Conservation (phyloP, 2,888 invertebrate species). For the Eilema griseolum region DNA sequence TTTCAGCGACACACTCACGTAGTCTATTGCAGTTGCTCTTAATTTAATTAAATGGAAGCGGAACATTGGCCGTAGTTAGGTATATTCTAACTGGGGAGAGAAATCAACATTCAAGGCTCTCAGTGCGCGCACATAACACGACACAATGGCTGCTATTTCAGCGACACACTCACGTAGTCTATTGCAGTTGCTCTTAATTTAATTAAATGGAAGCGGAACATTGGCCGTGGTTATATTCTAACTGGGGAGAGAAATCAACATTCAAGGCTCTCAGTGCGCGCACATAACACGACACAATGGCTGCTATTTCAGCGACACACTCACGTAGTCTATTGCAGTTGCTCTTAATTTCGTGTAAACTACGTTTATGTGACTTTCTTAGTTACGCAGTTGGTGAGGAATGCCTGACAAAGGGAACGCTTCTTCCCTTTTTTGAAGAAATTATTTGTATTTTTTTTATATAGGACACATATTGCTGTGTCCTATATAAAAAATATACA, state of each 20-base stretch:
- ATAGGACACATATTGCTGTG: no score
- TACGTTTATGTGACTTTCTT: no score
- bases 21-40: no score
- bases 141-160: neutral
- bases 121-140: neutral
- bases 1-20: neutral
- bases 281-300: neutral
- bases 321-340: neutral
- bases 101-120: neutral
- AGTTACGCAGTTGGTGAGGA: no score
- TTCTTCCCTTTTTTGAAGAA: no score
- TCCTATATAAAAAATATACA: no score
- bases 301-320: neutral
- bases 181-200: no score
- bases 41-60: slow-evolving; percentile 2
- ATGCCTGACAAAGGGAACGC: no score
- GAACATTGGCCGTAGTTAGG: neutral
- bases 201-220: slow-evolving; percentile 2
- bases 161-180: neutral
- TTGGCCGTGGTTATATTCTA: neutral
- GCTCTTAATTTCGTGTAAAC: neutral
- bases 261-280: neutral
- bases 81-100: neutral
- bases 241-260: neutral
- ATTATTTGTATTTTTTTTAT: no score